Evolutionary conservation across 2,797 vertebrate genomes (phyloP), one percentile per base, ranked within the genome.

Genomic region (Hippoglossus hippoglossus): DNA sequence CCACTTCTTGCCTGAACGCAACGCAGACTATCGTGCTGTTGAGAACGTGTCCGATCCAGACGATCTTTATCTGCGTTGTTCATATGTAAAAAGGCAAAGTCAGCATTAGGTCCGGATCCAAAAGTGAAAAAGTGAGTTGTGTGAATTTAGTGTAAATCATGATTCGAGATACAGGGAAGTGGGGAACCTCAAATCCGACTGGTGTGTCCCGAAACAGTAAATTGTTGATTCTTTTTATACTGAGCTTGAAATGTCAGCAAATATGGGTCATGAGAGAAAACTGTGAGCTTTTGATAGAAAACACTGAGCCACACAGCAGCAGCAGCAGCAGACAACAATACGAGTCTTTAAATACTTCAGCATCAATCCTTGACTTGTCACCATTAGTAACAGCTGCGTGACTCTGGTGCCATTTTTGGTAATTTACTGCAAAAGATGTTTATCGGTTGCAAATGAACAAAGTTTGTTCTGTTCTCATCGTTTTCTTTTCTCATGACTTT

Each of bases 371-470:
- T 25, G 44, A 65, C 47, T 58, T 55, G 28, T 63, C 60, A 63
- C 19, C 60, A 31, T 66, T 50, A 19, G 31, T 21, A 55, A 60
- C 46, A 47, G 74, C 72, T 62, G 60, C 50, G 15, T 67, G 66
- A 77, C 63, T 87, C 73, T 5, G 69, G 63, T 52, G 68, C 19
- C n/a, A 69, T 79, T 74, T 60, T 0, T 54, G 5, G n/a, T 46
- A 49, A 64, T 73, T 57, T 56, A 53, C 28, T 34, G 39, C 36
- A 21, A 11, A 52, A 46, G 47, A 49, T 49, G 47, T 49, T 49
- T 46, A 46, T 46, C 15, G 6, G 18, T 49, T 11, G 36, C 36
- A 13, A 39, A 39, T 13, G 36, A 39, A 39, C 36, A 9, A n/a
- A 49, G n/a, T 49, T 49, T 49, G 18, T 21, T 9, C 8, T 21